Conservation (phyloP, 2,888 invertebrate genomes). For the Sarcophaga rosellei region DNA sequence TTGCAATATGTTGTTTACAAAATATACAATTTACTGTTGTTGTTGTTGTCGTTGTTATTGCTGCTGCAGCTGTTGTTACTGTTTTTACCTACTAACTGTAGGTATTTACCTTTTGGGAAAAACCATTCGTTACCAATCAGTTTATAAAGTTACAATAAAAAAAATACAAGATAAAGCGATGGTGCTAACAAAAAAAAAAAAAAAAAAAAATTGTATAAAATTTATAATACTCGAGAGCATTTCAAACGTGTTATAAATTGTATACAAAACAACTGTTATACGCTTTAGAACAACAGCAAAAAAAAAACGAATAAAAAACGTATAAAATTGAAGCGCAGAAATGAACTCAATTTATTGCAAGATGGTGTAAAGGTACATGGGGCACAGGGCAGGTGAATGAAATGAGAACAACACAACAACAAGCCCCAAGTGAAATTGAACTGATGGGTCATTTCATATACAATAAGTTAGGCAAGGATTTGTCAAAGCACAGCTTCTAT, state of each 20-base stretch:
- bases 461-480: too few species aligned
- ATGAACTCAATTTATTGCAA: background rate
- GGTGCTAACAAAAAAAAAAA: constrained; percentile 6
- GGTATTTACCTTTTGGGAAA: constrained; percentile 1
- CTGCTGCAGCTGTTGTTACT: background rate
- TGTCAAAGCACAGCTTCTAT: too few species aligned
- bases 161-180: background rate
- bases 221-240: constrained; percentile 33
- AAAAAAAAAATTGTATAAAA: background rate
- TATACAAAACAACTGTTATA: constrained; percentile 12
- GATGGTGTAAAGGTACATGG: background rate
- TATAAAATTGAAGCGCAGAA: background rate
- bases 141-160: constrained; percentile 29
- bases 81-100: constrained; percentile 19
- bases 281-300: background rate
- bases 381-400: background rate
- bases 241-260: constrained; percentile 28
- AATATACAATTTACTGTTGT: background rate
- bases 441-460: background rate
- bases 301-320: background rate
- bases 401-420: background rate
- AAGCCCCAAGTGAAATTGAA: background rate
- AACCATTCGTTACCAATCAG: constrained; percentile 39
- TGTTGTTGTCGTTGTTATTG: background rate
- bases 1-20: constrained; percentile 6